These are phyloP conservation scores for Holothuria scabra DNA, from an alignment of 53 echinoderm and acorn worm species.

Conservation along the genomic window DNA sequence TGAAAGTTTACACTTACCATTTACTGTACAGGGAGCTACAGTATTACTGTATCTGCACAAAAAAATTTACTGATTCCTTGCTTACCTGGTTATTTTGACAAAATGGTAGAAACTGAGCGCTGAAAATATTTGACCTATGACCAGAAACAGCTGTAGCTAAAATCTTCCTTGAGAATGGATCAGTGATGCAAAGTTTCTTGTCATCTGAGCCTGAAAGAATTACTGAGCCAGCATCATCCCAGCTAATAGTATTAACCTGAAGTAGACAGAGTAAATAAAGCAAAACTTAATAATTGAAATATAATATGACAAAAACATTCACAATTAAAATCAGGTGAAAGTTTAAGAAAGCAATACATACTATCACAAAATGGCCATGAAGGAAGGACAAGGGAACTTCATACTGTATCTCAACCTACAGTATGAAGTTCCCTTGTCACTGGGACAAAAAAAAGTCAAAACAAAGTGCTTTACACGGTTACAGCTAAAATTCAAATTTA, in stretches of 20 bases:
- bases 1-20: background rate
- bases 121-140: conserved; percentile 95
- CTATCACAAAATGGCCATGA: too few relatives aligned
- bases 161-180: conserved; percentile 71
- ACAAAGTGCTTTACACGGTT: too few relatives aligned
- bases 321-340: background rate
- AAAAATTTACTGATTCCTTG: too few relatives aligned
- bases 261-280: background rate
- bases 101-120: conserved; percentile 89
- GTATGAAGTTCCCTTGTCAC: too few relatives aligned
- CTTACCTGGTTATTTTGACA: conserved; percentile 80
- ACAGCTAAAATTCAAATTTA: too few relatives aligned
- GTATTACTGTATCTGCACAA: too few relatives aligned
- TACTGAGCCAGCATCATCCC: conserved; percentile 83
- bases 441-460: too few relatives aligned
- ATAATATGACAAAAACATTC: background rate
- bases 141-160: conserved; percentile 76
- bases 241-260: conserved; percentile 93
- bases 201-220: conserved; percentile 98
- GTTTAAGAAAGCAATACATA: too few relatives aligned
- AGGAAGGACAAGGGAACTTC: too few relatives aligned
- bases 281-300: background rate
- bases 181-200: conserved; percentile 90
- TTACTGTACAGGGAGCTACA: too few relatives aligned
- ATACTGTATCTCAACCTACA: too few relatives aligned